Conservation (phyloP, 2,797 vertebrate species). For the Periparus ater region DNA sequence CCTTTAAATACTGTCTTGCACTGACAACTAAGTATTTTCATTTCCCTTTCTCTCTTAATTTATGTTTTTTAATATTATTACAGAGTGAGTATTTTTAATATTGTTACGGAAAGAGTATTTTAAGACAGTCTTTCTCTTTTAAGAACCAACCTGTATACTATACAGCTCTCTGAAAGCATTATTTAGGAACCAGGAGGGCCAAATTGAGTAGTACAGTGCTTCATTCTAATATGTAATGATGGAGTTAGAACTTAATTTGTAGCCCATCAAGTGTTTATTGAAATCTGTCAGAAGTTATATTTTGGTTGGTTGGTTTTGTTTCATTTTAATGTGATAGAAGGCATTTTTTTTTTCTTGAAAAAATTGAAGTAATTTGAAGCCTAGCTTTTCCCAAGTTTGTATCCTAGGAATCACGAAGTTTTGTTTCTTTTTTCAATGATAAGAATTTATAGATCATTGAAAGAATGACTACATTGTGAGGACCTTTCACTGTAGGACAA, state of each 20-base stretch:
- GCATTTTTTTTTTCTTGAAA: background rate
- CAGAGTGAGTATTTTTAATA: background rate
- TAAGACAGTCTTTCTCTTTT: background rate
- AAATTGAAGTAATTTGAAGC: background rate
- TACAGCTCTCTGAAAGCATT: background rate
- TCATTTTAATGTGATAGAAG: background rate
- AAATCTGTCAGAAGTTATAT: background rate
- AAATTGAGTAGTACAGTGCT: background rate
- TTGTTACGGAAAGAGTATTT: background rate
- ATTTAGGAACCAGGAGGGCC: background rate
- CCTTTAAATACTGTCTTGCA: background rate
- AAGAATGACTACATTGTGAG: background rate
- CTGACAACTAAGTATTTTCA: background rate
- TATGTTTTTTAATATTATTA: background rate
- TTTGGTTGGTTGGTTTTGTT: background rate
- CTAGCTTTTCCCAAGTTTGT: background rate
- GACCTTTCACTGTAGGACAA: background rate
- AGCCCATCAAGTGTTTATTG: background rate
- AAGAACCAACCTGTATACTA: background rate
- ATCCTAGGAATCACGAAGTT: background rate
- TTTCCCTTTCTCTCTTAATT: background rate
- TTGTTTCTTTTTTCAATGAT: background rate
- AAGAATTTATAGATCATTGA: background rate
- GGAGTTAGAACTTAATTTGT: background rate
- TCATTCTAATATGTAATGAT: background rate